Conservation (phyloP, 2,888 invertebrate genomes). For the Eurytoma adleriae region DNA sequence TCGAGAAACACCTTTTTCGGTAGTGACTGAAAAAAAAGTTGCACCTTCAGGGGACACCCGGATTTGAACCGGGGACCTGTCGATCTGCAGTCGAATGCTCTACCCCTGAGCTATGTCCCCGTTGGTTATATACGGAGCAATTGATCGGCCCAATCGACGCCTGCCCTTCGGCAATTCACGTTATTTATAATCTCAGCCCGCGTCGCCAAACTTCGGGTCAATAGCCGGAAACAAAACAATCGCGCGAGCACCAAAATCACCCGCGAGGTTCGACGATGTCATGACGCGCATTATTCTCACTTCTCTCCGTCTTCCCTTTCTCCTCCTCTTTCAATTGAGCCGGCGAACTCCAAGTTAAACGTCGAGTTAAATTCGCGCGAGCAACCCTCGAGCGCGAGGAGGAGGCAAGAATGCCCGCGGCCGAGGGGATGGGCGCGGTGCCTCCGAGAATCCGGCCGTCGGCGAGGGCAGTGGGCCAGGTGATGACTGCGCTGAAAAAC, state of each 20-base stretch:
- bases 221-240: not conserved
- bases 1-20: not conserved
- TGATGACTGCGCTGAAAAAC: slow-evolving; percentile 61
- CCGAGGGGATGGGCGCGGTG: not conserved
- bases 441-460: not conserved
- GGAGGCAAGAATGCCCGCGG: not conserved
- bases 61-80: slow-evolving; percentile 87
- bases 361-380: not conserved
- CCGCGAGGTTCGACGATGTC: not conserved
- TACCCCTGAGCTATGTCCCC: slow-evolving; percentile 85
- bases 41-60: slow-evolving; percentile 81
- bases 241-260: slow-evolving; percentile 4
- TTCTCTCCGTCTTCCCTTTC: not conserved
- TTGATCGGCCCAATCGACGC: not conserved
- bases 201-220: not conserved
- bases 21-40: not conserved
- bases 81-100: slow-evolving; percentile 87
- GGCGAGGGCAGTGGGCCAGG: slow-evolving; percentile 58
- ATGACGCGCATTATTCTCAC: not conserved
- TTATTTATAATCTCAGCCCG: not conserved
- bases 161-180: not conserved
- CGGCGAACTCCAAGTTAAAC: not conserved
- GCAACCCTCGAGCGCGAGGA: not conserved
- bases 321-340: not conserved
- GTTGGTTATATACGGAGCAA: not conserved